A percentile compares a stretch with the other conserved stretches of the same genome.
Conservation (phyloP, 2,888 invertebrate genomes). For the Colletes collaris region DNA sequence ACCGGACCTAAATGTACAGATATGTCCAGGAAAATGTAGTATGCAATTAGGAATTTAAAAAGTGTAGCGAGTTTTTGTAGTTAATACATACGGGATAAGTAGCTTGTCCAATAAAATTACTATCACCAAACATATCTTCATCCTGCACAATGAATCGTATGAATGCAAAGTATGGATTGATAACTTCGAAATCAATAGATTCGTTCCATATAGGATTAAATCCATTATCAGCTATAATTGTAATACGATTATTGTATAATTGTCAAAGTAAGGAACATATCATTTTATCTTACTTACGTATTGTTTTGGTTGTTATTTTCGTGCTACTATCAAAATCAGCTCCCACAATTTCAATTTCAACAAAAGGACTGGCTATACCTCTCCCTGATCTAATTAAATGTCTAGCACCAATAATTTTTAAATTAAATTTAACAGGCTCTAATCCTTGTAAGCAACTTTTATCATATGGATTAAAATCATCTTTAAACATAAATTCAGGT, state of each 20-base stretch:
- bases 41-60: conserved; percentile 18
- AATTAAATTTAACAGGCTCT: conserved; percentile 84
- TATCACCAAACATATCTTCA: conserved; percentile 98
- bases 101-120: conserved; percentile 98
- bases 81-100: conserved; percentile 90
- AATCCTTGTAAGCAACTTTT: conserved; percentile 85
- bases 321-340: conserved; percentile 93
- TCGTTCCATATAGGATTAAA: conserved; percentile 97
- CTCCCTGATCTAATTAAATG: conserved; percentile 93
- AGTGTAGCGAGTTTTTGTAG: background rate
- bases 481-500: conserved; percentile 93
- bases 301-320: conserved; percentile 93
- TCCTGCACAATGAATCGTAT: conserved; percentile 95
- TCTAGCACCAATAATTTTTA: conserved; percentile 94
- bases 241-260: background rate
- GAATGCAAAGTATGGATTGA: conserved; percentile 92
- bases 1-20: conserved; percentile 85
- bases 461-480: conserved; percentile 91
- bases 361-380: conserved; percentile 94
- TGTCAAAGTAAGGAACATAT: conserved; percentile 7
- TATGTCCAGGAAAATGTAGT: conserved; percentile 3
- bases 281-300: conserved; percentile 86
- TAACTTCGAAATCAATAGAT: conserved; percentile 90
- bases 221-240: conserved; percentile 92
- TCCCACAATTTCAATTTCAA: conserved; percentile 95